A percentile compares a stretch with the other conserved stretches of the same genome.
Evolutionary conservation across 2,888 invertebrate genomes (phyloP).

Genomic region (Calameuta pallipes): DNA sequence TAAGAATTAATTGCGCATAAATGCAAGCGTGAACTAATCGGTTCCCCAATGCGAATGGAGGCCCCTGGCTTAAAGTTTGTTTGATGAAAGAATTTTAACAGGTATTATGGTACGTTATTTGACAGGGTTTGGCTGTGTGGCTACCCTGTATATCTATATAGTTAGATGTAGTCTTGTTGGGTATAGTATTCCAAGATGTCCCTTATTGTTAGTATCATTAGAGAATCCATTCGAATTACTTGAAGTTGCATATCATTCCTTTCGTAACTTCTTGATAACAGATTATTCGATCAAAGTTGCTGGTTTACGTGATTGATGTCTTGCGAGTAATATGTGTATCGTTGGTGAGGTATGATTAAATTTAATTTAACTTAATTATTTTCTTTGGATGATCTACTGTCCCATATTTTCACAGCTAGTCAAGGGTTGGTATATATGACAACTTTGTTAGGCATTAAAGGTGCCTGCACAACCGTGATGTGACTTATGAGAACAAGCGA

Average conservation of each 20-base stretch:
- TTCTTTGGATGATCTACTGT: background rate
- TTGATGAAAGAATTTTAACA: background rate
- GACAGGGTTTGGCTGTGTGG: background rate
- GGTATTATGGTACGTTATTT: background rate
- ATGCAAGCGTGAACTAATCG: conserved; percentile 22
- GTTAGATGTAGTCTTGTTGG: background rate
- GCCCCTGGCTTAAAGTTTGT: background rate
- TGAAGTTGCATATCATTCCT: background rate
- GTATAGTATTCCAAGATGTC: background rate
- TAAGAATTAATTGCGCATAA: conserved; percentile 46
- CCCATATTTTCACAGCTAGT: background rate
- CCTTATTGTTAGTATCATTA: background rate
- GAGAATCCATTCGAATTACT: background rate
- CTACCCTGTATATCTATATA: background rate
- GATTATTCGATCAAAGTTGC: background rate
- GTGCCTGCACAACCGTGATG: background rate
- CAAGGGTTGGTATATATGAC: background rate
- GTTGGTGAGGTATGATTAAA: background rate
- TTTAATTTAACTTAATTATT: background rate
- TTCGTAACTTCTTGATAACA: background rate
- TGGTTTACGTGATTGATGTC: background rate
- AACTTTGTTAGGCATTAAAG: background rate
- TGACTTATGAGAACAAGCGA: background rate
- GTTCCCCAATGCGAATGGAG: background rate
- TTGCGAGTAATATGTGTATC: background rate